A percentile compares a stretch with the other conserved stretches of the same genome.
Evolutionary conservation across 1,140 invertebrate genomes (phyloP).

Genomic region (Pissodes strobi): DNA sequence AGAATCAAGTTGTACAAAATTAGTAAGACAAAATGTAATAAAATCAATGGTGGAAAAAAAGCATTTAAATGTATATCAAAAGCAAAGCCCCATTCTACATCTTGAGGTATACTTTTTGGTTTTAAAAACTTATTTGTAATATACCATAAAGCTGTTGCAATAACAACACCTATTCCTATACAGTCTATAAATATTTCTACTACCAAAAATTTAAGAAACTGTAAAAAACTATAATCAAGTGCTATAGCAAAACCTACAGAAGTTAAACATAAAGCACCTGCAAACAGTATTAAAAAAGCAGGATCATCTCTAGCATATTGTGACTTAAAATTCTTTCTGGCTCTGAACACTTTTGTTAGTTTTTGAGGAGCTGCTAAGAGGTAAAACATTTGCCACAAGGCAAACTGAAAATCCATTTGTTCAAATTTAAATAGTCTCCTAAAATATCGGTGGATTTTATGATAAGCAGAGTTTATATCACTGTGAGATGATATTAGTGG

Average conservation of each 20-base stretch:
- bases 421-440: conserved; percentile 89
- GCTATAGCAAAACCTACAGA: conserved; percentile 88
- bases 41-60: conserved; percentile 92
- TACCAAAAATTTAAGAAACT: conserved; percentile 85
- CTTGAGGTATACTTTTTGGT: conserved; percentile 68
- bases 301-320: conserved; percentile 99
- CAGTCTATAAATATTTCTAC: conserved; percentile 96
- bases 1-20: conserved; percentile 86
- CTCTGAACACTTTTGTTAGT: conserved; percentile 97
- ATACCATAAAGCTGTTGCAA: conserved; percentile 84
- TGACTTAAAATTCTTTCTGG: conserved; percentile 97
- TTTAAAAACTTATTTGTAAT: conserved; percentile 87
- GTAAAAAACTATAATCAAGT: conserved; percentile 72
- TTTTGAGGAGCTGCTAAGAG: conserved; percentile 94
- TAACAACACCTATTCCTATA: conserved; percentile 82
- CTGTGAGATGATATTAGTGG: conserved; percentile 15
- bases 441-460: conserved; percentile 73
- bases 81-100: conserved; percentile 98
- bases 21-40: conserved; percentile 91
- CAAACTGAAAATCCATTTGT: conserved; percentile 99
- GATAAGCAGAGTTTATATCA: conserved; percentile 33
- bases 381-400: conserved; percentile 98
- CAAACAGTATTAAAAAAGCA: conserved; percentile 93
- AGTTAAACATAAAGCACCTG: conserved; percentile 84
- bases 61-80: conserved; percentile 99